These are phyloP conservation scores for Pangasius macronema DNA, from an alignment of 2,797 vertebrate genomes.

Conservation along the genomic window DNA sequence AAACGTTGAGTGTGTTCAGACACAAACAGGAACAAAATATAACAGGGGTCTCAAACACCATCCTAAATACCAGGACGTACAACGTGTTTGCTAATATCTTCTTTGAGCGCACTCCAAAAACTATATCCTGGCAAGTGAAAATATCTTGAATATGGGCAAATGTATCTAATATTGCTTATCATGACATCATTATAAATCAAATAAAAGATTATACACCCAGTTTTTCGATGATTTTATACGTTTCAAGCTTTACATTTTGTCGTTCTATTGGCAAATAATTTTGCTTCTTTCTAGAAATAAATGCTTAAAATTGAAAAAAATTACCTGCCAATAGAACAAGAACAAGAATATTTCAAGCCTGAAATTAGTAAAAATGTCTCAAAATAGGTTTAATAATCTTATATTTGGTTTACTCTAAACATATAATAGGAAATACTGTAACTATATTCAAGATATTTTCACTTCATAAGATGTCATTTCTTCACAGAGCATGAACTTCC, in stretches of 20 bases:
- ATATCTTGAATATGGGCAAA: not conserved
- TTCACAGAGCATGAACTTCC: not conserved
- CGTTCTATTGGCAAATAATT: not conserved
- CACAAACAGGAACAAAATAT: constrained; percentile 5
- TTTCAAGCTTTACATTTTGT: not conserved
- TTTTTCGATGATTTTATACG: not conserved
- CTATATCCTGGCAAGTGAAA: not conserved
- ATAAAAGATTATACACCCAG: not conserved
- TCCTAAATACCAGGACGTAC: not conserved
- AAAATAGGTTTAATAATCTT: not conserved
- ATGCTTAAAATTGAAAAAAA: not conserved
- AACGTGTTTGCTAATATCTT: not conserved
- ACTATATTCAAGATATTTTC: not conserved
- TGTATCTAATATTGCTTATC: not conserved
- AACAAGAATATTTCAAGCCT: not conserved
- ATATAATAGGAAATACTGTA: not conserved
- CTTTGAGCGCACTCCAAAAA: not conserved
- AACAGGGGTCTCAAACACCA: not conserved
- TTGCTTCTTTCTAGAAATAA: not conserved
- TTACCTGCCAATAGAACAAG: not conserved
- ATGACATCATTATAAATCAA: not conserved
- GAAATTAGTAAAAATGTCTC: not conserved
- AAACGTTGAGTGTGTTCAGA: not conserved
- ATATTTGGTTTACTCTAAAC: not conserved
- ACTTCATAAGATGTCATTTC: not conserved